Base-by-base conservation (phyloP, 2,888 invertebrate genomes). In the Drosophila neutralis region DNA sequence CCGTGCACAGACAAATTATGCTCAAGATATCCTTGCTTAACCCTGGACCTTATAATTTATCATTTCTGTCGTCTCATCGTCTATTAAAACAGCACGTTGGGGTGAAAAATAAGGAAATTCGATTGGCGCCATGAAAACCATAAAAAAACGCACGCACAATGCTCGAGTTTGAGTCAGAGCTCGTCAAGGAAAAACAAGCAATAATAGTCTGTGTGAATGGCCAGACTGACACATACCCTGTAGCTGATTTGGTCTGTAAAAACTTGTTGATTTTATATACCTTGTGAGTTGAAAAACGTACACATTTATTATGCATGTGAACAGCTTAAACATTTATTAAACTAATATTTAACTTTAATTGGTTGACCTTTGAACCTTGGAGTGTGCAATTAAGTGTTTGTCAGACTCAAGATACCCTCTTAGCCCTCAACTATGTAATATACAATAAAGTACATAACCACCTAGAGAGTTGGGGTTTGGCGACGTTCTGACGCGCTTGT, bases 81-180 rank as follows among this genome's bases (percentile, higher is more conserved):
- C 63, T 51, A 69, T 71, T 83, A 67, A 70, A 79, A 71, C 52
- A 64, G 53, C 29, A 45, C 62, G 36, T 52, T 35, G 57, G 56
- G 33, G n/a, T n/a, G 21, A 49, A 45, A 63, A 42, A 64, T 69
- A 70, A n/a, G 56, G 38, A 56, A 38, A 29, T 76, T 76, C 79
- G 72, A 71, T 81, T 89, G 85, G 85, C 85, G 85, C 85, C 85
- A 89, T 40, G 38, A 79, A 89, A 74, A 69, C 76, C 77, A 82
- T 86, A 87, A 86, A 89, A 87, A 87, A 76, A 51, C 62, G 31
- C 81, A 67, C 81, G 78, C 82, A 72, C 57, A 38, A 38, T 58
- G 45, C 68, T 60, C 48, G 38, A 42, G 57, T n/a, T 57, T 66
- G 56, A 72, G 77, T 56, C 64, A 74, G 64, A 66, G 57, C 66